Conservation (phyloP, 2,113 vertebrate genomes). For the Ginglymostoma cirratum region DNA sequence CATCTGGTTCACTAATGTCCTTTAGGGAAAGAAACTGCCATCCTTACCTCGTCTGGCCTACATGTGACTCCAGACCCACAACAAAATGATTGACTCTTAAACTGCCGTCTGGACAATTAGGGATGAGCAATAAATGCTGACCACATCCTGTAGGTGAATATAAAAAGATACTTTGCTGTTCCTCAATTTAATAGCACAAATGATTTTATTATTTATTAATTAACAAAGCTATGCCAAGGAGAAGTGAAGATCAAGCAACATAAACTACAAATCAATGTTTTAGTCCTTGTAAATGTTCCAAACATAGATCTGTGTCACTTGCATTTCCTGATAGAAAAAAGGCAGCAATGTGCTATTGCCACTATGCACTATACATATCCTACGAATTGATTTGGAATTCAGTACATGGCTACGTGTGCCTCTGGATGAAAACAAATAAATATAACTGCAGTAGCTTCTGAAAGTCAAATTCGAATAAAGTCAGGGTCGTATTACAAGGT, state of each 20-base stretch:
- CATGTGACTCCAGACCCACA: no score
- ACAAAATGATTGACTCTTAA: no score
- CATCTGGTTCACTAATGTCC: no score
- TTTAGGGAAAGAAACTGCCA: no score
- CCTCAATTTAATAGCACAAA: not conserved
- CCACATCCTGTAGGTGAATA: no score
- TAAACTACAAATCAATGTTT: constrained; percentile 26
- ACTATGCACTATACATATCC: not conserved
- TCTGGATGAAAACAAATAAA: constrained; percentile 31
- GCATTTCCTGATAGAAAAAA: constrained; percentile 2
- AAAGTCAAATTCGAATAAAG: constrained; percentile 35
- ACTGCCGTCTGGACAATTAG: no score
- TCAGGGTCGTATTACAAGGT: not conserved
- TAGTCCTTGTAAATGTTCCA: not conserved
- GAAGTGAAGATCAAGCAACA: constrained; percentile 20
- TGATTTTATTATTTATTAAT: constrained; percentile 4
- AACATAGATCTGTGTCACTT: constrained; percentile 29
- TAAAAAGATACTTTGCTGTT: not conserved
- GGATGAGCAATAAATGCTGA: no score
- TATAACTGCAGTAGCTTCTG: not conserved
- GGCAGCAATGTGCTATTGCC: not conserved
- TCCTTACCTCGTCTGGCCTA: no score
- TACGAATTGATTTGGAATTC: not conserved
- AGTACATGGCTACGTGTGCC: not conserved
- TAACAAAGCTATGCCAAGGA: not conserved